Conservation (phyloP, 2,888 invertebrate genomes). For the Tetranychus truncatus region DNA sequence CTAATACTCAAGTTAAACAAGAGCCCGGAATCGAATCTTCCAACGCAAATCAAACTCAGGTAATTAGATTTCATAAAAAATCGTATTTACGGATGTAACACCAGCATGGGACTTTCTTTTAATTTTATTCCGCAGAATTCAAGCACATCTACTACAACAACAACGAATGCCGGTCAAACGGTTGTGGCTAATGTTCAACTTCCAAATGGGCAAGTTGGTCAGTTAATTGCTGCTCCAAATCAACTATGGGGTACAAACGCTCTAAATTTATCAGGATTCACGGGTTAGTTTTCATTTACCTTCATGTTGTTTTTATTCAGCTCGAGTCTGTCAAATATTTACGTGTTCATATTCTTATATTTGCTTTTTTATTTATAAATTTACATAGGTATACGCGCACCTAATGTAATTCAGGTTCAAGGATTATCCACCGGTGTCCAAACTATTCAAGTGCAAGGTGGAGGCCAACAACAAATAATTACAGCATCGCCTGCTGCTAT, state of each 20-base stretch:
- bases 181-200: slow-evolving; percentile 27
- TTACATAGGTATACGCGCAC: slow-evolving; percentile 24
- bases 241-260: slow-evolving; percentile 27
- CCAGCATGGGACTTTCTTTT: not conserved
- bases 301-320: not conserved
- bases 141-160: not conserved
- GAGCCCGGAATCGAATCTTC: slow-evolving; percentile 18
- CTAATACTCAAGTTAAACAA: slow-evolving; percentile 18
- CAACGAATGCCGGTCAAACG: slow-evolving; percentile 17
- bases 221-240: slow-evolving; percentile 24
- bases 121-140: slow-evolving; percentile 8
- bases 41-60: slow-evolving; percentile 18
- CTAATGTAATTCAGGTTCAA: slow-evolving; percentile 27
- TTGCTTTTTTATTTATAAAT: not conserved
- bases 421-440: slow-evolving; percentile 25
- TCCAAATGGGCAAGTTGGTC: slow-evolving; percentile 28
- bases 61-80: too few species aligned
- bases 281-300: slow-evolving; percentile 16
- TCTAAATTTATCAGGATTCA: slow-evolving; percentile 24
- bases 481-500: slow-evolving; percentile 24
- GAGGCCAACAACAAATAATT: slow-evolving; percentile 24
- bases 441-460: slow-evolving; percentile 28
- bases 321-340: not conserved
- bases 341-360: too few species aligned
- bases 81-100: too few species aligned